Conservation (phyloP, 2,888 invertebrate genomes). For the Drosophila antonietae region DNA sequence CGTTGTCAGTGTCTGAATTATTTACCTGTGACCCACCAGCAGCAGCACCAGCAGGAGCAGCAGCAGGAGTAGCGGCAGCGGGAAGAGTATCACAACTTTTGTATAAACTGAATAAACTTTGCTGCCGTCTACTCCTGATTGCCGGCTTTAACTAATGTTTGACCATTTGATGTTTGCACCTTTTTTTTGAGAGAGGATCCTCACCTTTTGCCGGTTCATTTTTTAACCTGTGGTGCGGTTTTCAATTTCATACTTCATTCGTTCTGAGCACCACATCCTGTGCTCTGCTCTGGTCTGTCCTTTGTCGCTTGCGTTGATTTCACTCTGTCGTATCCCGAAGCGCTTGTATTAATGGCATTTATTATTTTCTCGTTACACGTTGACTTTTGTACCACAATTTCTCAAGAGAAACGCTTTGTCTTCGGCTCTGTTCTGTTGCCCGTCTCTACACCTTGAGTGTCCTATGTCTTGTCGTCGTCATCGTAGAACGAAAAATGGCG, state of each 20-base stretch:
- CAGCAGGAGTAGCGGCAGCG: neutral
- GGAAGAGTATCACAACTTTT: conserved; percentile 6
- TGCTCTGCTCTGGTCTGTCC: conserved; percentile 23
- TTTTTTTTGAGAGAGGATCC: conserved; percentile 18
- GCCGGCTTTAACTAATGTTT: conserved; percentile 45
- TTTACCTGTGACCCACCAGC: conserved; percentile 30
- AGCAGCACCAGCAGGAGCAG: too few relatives aligned
- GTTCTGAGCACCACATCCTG: conserved; percentile 59
- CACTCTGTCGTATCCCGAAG: conserved; percentile 29
- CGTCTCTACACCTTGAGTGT: neutral
- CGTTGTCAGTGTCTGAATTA: conserved; percentile 10
- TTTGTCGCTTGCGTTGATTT: conserved; percentile 15
- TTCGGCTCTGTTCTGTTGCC: neutral
- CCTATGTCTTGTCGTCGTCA: conserved; percentile 40
- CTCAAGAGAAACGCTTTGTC: conserved; percentile 57
- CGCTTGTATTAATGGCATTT: conserved; percentile 80
- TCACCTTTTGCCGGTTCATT: conserved; percentile 22
- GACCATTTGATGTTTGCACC: conserved; percentile 54
- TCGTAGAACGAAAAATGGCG: conserved; percentile 51
- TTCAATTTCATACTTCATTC: conserved; percentile 81
- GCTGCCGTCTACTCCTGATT: neutral
- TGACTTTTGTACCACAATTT: conserved; percentile 82
- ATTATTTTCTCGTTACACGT: conserved; percentile 83
- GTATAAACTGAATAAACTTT: neutral
- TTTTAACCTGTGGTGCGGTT: conserved; percentile 66